Evolutionary conservation across 2,888 invertebrate species (phyloP).

Genomic region (Rhabditoides inermis): DNA sequence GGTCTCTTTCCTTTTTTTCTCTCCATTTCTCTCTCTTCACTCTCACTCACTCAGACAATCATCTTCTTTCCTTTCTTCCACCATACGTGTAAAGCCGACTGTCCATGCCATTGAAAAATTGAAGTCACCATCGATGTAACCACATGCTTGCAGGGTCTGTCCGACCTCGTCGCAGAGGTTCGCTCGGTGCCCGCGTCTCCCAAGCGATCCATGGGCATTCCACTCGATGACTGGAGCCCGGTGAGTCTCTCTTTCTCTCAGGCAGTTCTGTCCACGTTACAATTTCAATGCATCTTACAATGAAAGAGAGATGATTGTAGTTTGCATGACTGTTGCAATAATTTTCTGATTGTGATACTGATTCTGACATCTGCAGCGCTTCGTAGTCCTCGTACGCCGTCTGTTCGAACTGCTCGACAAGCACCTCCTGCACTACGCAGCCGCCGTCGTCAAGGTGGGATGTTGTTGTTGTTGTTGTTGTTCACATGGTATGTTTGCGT

Average conservation of each 20-base stretch:
- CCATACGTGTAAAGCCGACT: no score
- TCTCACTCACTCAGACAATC: no score
- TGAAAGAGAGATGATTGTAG: not conserved
- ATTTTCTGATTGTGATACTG: no score
- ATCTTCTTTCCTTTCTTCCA: no score
- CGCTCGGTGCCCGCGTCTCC: constrained; percentile 14
- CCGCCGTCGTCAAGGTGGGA: constrained; percentile 51
- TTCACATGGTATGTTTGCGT: not conserved
- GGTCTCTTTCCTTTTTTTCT: no score
- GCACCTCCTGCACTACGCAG: constrained; percentile 66
- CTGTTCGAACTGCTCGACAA: constrained; percentile 62
- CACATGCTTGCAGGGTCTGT: constrained; percentile 9
- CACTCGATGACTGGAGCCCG: constrained; percentile 35
- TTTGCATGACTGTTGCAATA: not conserved
- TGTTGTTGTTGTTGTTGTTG: not conserved
- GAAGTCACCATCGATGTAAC: not conserved
- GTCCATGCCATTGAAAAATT: not conserved
- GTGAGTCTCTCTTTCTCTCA: no score
- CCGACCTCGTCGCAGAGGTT: constrained; percentile 8
- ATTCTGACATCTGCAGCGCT: constrained; percentile 31
- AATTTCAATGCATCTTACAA: no score
- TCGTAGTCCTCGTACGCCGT: constrained; percentile 32
- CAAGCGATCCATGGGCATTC: constrained; percentile 16
- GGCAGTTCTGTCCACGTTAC: no score
- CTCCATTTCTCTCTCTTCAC: no score